A percentile compares a stretch with the other conserved stretches of the same genome.
Evolutionary conservation across 2,113 vertebrate genomes (phyloP).

Genomic region (Dromaius novaehollandiae): DNA sequence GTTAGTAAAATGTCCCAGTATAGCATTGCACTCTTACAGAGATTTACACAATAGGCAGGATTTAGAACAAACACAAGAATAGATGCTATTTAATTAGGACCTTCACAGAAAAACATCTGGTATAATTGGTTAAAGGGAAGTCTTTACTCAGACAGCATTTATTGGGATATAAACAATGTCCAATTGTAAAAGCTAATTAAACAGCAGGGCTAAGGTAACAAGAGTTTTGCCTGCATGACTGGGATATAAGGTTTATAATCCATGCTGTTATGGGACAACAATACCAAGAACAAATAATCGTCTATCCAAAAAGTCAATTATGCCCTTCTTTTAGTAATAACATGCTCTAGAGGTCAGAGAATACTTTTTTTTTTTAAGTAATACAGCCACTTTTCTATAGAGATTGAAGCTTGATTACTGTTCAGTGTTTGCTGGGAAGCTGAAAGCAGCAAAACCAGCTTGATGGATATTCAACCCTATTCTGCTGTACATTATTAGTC

Average conservation of each 20-base stretch:
- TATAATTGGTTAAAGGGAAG: constrained; percentile 43
- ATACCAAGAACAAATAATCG: neutral
- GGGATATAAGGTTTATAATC: constrained; percentile 42
- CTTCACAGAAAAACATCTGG: constrained; percentile 41
- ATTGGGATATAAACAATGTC: constrained; percentile 53
- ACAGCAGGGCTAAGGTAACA: constrained; percentile 44
- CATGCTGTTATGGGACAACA: constrained; percentile 20
- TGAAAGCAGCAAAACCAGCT: neutral
- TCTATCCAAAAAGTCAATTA: constrained; percentile 38
- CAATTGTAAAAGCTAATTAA: constrained; percentile 59
- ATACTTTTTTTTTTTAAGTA: neutral
- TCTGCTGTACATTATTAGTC: neutral
- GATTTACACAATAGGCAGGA: neutral
- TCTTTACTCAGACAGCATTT: constrained; percentile 44
- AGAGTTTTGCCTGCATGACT: constrained; percentile 30
- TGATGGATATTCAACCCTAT: neutral
- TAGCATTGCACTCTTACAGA: neutral
- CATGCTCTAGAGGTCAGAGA: constrained; percentile 36
- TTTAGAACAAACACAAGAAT: constrained; percentile 24
- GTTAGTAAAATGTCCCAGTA: neutral
- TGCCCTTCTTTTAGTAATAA: constrained; percentile 17
- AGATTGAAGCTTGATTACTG: neutral
- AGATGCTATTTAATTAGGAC: constrained; percentile 40
- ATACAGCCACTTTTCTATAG: neutral
- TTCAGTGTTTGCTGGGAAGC: neutral